These are phyloP conservation scores for Trichogramma evanescens DNA, from an alignment of 2,888 invertebrate species.

Conservation along the genomic window DNA sequence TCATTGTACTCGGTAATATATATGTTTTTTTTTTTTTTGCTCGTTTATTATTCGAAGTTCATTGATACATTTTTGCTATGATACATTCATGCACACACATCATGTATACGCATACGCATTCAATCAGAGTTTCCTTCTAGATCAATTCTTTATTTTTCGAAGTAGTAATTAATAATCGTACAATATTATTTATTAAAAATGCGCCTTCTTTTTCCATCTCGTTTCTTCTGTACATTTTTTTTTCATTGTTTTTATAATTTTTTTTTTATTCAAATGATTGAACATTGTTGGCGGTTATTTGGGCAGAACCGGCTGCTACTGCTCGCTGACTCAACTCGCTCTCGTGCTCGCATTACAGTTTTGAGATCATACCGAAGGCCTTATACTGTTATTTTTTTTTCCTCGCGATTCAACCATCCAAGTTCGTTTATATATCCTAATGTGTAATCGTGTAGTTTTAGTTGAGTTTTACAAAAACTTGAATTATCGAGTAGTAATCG, in stretches of 20 bases:
- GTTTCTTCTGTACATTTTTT: too few relatives aligned
- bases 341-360: too few relatives aligned
- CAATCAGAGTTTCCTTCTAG: too few relatives aligned
- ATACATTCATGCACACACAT: constrained; percentile 11
- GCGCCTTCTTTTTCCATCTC: constrained; percentile 34
- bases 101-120: too few relatives aligned
- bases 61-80: not conserved
- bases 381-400: too few relatives aligned
- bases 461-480: too few relatives aligned
- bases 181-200: constrained; percentile 32
- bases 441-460: too few relatives aligned
- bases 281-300: constrained; percentile 34
- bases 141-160: not conserved
- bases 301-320: constrained; percentile 32
- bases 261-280: constrained; percentile 29
- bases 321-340: too few relatives aligned
- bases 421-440: too few relatives aligned
- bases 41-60: not conserved
- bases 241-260: too few relatives aligned
- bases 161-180: constrained; percentile 25
- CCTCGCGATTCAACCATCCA: too few relatives aligned
- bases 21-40: constrained; percentile 10
- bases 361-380: too few relatives aligned
- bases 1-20: constrained; percentile 9
- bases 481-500: constrained; percentile 6